Conservation (phyloP, 2,113 vertebrate species). For the Antechinus stuartii region DNA sequence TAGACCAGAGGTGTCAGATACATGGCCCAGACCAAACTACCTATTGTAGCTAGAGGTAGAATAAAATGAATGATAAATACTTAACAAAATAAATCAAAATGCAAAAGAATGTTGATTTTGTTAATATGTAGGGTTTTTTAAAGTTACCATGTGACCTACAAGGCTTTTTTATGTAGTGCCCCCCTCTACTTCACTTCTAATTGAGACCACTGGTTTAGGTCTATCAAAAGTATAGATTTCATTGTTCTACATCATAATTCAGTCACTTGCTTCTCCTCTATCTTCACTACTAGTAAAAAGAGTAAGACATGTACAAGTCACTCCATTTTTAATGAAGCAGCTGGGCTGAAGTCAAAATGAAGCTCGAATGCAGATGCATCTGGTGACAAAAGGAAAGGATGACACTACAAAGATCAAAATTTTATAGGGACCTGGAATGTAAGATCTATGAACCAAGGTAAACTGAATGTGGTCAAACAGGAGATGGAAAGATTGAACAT, state of each 20-base stretch:
- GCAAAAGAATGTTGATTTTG: not conserved
- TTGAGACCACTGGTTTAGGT: not conserved
- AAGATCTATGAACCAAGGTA: too few relatives aligned
- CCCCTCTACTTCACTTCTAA: not conserved
- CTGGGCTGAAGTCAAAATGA: too few relatives aligned
- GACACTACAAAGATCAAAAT: too few relatives aligned
- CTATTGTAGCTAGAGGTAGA: not conserved
- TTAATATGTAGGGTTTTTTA: not conserved
- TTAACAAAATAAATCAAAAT: not conserved
- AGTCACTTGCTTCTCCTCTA: not conserved
- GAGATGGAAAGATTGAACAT: too few relatives aligned
- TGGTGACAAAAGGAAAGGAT: too few relatives aligned
- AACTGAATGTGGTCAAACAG: too few relatives aligned
- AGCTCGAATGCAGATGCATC: too few relatives aligned
- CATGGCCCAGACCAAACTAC: not conserved
- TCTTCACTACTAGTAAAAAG: too few relatives aligned
- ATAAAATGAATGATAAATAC: not conserved
- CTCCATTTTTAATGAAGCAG: too few relatives aligned
- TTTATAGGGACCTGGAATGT: too few relatives aligned
- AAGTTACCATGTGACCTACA: not conserved
- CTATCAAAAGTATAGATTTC: too few relatives aligned
- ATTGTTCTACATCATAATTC: not conserved
- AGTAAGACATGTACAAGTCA: too few relatives aligned
- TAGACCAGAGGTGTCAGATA: not conserved
- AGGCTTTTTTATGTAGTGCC: not conserved